phyloP scores from a whole-genome alignment of 2,113 vertebrate species.

The Eudyptes chrysolophus region DNA sequence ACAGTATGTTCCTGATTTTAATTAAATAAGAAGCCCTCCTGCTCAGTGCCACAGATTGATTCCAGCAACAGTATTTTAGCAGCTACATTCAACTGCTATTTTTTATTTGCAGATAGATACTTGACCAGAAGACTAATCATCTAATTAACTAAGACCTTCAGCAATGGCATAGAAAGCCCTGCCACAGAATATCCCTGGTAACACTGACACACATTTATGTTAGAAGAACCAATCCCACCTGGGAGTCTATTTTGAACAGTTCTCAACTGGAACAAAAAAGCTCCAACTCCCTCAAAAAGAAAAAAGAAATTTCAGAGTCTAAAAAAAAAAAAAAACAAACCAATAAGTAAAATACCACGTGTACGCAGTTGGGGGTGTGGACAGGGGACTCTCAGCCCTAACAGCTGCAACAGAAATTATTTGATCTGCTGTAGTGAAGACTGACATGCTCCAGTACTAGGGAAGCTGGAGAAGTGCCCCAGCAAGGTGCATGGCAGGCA shows the following conservation, averaged over 20 bases:
- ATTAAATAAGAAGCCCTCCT: slow-evolving; percentile 63
- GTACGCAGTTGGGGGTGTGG: background rate
- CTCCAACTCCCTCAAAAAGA: background rate
- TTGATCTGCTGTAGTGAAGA: background rate
- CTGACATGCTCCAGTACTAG: too few species aligned
- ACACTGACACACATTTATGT: background rate
- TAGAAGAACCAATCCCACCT: background rate
- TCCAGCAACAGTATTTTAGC: slow-evolving; percentile 52
- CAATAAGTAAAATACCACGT: background rate
- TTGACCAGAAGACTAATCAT: slow-evolving; percentile 55
- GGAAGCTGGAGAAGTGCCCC: background rate
- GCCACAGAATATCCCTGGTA: background rate
- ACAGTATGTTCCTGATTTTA: slow-evolving; percentile 53
- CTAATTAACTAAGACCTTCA: slow-evolving; percentile 55
- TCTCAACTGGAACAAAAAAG: background rate
- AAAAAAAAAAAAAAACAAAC: background rate
- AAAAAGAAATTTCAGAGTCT: background rate
- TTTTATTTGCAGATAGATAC: slow-evolving; percentile 58
- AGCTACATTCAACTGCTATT: slow-evolving; percentile 24
- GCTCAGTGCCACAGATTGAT: slow-evolving; percentile 26
- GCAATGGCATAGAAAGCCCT: background rate
- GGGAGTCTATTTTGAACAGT: background rate
- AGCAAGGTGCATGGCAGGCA: background rate
- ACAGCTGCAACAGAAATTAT: background rate
- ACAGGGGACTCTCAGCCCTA: background rate